Base-by-base conservation (phyloP, 2,113 vertebrate genomes). In the Oryzias curvinotus region DNA sequence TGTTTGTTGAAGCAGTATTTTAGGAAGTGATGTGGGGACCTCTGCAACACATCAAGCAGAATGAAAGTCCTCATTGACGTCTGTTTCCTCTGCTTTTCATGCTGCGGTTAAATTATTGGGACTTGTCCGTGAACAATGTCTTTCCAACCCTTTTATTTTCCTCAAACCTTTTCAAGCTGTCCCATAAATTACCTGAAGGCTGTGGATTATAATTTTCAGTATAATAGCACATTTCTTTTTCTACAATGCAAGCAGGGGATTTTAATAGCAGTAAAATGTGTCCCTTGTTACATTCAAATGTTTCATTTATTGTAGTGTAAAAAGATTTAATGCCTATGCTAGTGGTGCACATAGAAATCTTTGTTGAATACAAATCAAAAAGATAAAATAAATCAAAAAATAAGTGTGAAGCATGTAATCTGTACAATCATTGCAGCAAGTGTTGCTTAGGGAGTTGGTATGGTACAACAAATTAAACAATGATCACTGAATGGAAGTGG, bases 1-100 rank as follows among this genome's bases (percentile, higher is more conserved):
- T 89, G 87, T 87, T 74, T 72, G 65, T 62, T 25, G 61, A 71
- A 68, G 58, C 59, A 44, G 54, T 44, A 58, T 60, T 75, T 82
- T 19, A 81, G 82, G 85, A 84, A 80, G 66, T 52, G 64, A 69
- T 67, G 57, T 26, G 41, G 59, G 43, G 60, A 62, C 60, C 44
- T 0, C 48, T 43, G 45, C 60, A 67, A 77, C 28, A 57, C 10
- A 28, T 30, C 17, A 14, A 48, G 47, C 44, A 26, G 56, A 52
- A 2, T 21, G n/a, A 58, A 78, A 82, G 65, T 51, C 46, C 57
- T 51, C 54, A 78, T 70, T 60, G 66, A 77, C 43, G 52, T 50
- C 25, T 54, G 65, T 74, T 85, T 81, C 78, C 78, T 81, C 36
- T 57, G 57, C 41, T 49, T 70, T 69, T 61, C n/a, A 53, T 43